Percentiles rank a stretch among this genome's conserved stretches.
Conservation (phyloP, 2,888 invertebrate genomes). For the Prosapia bicincta region DNA sequence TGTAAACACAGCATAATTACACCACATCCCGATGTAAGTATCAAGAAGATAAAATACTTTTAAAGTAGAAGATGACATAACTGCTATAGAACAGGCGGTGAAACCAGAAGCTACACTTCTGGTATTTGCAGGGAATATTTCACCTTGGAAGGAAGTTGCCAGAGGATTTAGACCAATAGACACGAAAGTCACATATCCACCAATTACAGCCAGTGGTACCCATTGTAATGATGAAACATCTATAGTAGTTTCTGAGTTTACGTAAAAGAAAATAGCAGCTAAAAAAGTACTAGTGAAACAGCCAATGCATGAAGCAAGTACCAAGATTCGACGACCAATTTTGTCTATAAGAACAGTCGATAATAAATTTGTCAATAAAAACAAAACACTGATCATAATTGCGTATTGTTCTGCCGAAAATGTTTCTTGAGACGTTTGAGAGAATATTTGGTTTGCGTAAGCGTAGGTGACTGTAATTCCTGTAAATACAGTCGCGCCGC, state of each 20-base stretch:
- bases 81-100: background rate
- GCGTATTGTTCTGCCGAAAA: constrained; percentile 14
- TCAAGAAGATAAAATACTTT: background rate
- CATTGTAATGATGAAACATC: background rate
- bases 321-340: constrained; percentile 9
- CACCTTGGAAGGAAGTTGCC: constrained; percentile 60
- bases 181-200: constrained; percentile 54
- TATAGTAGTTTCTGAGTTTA: background rate
- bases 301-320: constrained; percentile 4
- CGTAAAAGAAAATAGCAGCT: constrained; percentile 12
- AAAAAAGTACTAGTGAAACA: constrained; percentile 2
- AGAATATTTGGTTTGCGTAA: constrained; percentile 31
- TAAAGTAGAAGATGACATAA: background rate
- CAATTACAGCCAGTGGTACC: constrained; percentile 48
- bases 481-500: constrained; percentile 19
- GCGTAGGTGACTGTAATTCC: constrained; percentile 23
- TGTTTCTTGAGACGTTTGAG: constrained; percentile 3
- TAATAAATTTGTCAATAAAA: constrained; percentile 51
- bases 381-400: constrained; percentile 4
- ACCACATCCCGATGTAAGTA: background rate
- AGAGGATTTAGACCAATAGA: constrained; percentile 56
- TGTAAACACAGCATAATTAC: background rate
- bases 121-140: constrained; percentile 59
- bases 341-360: constrained; percentile 50
- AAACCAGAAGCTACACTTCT: constrained; percentile 57